Conservation (phyloP, 2,888 invertebrate species). For the Diploptera punctata region DNA sequence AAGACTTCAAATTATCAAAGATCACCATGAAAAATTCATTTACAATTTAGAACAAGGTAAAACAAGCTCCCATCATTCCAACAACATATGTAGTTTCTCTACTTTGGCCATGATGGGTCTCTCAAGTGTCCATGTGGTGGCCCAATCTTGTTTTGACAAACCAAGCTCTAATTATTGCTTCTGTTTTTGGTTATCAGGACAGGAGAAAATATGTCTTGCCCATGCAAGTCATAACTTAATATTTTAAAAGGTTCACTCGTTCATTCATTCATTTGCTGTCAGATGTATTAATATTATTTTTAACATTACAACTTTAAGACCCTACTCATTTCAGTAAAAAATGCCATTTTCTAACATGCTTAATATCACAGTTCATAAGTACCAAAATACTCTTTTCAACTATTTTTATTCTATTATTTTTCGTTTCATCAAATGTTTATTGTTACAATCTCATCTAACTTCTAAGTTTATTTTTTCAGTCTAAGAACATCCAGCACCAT, state of each 20-base stretch:
- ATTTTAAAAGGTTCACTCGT: conserved; percentile 11
- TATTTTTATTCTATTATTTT: conserved; percentile 29
- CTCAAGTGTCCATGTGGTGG: background rate
- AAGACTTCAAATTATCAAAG: background rate
- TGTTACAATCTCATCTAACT: conserved; percentile 25
- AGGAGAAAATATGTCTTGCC: conserved; percentile 6
- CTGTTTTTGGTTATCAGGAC: conserved; percentile 21
- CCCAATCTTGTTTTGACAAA: conserved; percentile 2
- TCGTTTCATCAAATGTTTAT: conserved; percentile 24
- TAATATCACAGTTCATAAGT: conserved; percentile 30
- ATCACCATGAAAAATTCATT: background rate
- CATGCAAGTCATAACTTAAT: background rate
- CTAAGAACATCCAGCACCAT: conserved; percentile 30
- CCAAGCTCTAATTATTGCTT: conserved; percentile 29
- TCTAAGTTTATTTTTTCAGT: conserved; percentile 27
- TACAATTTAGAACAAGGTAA: conserved; percentile 21
- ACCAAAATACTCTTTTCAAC: conserved; percentile 31
- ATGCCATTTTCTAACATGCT: conserved; percentile 27
- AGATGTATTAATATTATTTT: conserved; percentile 12
- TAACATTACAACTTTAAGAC: conserved; percentile 17
- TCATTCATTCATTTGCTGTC: conserved; percentile 19
- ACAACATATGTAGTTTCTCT: conserved; percentile 13
- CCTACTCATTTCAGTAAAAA: conserved; percentile 31
- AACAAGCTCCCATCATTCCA: conserved; percentile 15
- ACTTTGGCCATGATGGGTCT: background rate